Conservation (phyloP, 2,888 invertebrate species). For the Drosophila yooni region DNA sequence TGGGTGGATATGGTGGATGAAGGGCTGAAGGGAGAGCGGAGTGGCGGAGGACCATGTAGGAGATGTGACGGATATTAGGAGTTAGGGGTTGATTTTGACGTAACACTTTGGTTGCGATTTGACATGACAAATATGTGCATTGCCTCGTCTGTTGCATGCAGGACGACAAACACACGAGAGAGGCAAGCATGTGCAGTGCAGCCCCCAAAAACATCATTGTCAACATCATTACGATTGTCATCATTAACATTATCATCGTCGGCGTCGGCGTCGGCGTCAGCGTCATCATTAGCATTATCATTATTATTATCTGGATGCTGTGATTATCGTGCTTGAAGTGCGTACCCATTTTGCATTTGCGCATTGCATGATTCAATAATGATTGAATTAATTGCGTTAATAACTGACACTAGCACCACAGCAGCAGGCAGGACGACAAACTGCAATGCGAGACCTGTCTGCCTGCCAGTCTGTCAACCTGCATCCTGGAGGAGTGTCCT, state of each 20-base stretch:
- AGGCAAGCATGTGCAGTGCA: constrained; percentile 22
- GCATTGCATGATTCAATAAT: constrained; percentile 84
- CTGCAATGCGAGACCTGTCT: constrained; percentile 19
- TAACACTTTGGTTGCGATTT: constrained; percentile 82
- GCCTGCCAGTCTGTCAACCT: constrained; percentile 9
- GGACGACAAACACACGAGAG: constrained; percentile 39
- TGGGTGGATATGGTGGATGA: not conserved
- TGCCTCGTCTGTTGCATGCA: constrained; percentile 54
- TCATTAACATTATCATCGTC: constrained; percentile 19
- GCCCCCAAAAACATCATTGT: constrained; percentile 22
- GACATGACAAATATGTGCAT: constrained; percentile 82
- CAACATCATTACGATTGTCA: constrained; percentile 18
- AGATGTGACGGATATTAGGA: not conserved
- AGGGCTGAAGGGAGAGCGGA: constrained; percentile 1
- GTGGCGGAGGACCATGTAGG: not conserved
- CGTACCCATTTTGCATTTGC: constrained; percentile 73
- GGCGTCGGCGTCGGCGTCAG: constrained; percentile 4
- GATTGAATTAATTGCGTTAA: constrained; percentile 85
- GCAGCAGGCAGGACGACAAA: constrained; percentile 27
- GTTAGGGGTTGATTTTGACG: constrained; percentile 74
- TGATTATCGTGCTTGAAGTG: constrained; percentile 70
- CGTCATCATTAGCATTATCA: constrained; percentile 42
- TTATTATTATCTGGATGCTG: constrained; percentile 55
- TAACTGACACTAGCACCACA: constrained; percentile 83
- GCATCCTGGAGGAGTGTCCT: constrained; percentile 10